These are phyloP conservation scores for Heterodera carotae DNA, from an alignment of 1,140 invertebrate species.

Conservation along the genomic window DNA sequence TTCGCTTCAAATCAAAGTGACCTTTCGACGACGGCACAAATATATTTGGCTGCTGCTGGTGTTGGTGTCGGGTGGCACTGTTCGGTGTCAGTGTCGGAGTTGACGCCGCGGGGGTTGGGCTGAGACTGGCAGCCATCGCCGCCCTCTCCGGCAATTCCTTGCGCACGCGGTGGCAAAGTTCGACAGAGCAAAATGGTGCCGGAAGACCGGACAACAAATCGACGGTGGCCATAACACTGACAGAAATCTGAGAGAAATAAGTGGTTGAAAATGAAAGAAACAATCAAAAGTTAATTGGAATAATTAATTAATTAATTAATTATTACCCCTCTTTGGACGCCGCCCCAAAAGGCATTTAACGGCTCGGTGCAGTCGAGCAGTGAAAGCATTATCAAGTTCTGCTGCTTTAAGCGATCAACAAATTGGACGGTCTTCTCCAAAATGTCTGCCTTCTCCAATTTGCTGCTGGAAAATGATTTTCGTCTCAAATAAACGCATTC, in stretches of 20 bases:
- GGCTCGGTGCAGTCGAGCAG: conserved; percentile 10
- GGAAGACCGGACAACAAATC: conserved; percentile 24
- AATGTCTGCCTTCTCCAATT: conserved; percentile 50
- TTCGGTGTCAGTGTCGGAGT: neutral
- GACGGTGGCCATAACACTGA: conserved; percentile 19
- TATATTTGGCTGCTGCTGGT: neutral
- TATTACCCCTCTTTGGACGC: conserved; percentile 17
- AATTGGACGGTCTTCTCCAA: conserved; percentile 46
- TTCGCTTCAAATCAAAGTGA: neutral
- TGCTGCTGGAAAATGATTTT: conserved; percentile 43
- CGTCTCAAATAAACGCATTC: too few relatives aligned
- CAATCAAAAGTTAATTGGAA: too few relatives aligned
- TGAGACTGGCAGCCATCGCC: neutral
- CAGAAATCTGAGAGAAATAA: conserved; percentile 5
- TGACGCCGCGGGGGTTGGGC: neutral
- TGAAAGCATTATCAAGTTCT: conserved; percentile 16
- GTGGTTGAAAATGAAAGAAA: too few relatives aligned
- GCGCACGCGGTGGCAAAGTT: neutral
- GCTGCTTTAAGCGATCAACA: neutral
- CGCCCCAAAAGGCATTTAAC: conserved; percentile 1
- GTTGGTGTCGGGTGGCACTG: neutral
- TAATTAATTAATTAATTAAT: too few relatives aligned
- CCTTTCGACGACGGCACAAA: neutral
- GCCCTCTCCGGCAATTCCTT: conserved; percentile 15
- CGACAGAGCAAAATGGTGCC: neutral